These are phyloP conservation scores for Gryllus longicercus DNA, from an alignment of 2,888 invertebrate species.

Conservation along the genomic window DNA sequence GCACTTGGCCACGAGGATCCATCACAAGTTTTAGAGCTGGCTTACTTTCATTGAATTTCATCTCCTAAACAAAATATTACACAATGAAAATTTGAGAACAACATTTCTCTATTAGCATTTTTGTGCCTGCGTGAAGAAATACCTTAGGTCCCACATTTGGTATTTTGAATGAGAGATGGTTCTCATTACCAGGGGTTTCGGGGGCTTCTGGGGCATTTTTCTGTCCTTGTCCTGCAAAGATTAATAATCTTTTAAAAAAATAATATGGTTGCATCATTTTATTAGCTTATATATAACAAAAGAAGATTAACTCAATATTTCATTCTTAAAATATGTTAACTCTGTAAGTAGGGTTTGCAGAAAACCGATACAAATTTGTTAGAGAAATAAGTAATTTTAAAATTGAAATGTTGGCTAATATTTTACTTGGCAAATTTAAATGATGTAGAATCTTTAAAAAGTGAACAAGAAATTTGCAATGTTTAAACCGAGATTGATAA, in stretches of 20 bases:
- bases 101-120: background rate
- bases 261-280: background rate
- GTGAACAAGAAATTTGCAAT: no score
- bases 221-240: slow-evolving; percentile 27
- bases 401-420: no score
- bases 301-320: no score
- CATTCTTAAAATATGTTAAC: no score
- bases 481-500: no score
- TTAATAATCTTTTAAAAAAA: slow-evolving; percentile 22
- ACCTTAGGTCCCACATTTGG: slow-evolving; percentile 37
- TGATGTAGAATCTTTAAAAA: no score
- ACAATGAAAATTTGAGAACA: slow-evolving; percentile 19
- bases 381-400: no score
- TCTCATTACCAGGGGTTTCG: slow-evolving; percentile 32
- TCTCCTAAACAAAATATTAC: slow-evolving; percentile 33
- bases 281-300: no score
- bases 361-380: no score
- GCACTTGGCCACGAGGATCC: slow-evolving; percentile 71
- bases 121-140: background rate
- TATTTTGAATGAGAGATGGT: slow-evolving; percentile 35
- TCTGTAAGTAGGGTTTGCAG: no score
- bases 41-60: slow-evolving; percentile 47
- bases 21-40: slow-evolving; percentile 67
- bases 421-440: no score
- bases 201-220: slow-evolving; percentile 27